Conservation (phyloP, 2,113 vertebrate species). For the Camelus bactrianus region DNA sequence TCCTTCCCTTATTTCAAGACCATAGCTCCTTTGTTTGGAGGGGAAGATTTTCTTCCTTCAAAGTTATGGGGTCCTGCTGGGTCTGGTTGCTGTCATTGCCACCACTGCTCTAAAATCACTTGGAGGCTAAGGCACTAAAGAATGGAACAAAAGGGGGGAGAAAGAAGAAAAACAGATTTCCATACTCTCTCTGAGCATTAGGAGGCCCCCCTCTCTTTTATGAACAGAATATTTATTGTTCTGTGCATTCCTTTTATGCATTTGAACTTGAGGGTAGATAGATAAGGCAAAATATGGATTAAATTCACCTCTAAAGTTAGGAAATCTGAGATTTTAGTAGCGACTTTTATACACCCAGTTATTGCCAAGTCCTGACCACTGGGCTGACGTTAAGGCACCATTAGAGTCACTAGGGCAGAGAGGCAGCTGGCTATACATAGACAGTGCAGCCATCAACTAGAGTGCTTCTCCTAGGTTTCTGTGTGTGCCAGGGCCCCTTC, state of each 20-base stretch:
- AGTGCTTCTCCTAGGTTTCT: not conserved
- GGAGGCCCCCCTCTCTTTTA: not conserved
- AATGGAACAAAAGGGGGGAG: not conserved
- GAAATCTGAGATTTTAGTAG: slow-evolving; percentile 33
- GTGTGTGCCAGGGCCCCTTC: not conserved
- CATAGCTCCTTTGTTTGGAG: not conserved
- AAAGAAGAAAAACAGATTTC: not conserved
- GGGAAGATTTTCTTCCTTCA: not conserved
- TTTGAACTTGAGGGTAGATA: not conserved
- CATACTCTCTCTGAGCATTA: not conserved
- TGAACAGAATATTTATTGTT: slow-evolving; percentile 45
- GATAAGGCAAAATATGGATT: not conserved
- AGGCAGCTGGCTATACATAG: not conserved
- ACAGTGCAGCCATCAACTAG: not conserved
- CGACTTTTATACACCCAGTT: not conserved
- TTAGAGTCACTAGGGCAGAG: not conserved
- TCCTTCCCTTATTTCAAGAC: not conserved
- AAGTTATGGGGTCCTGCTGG: too few species aligned
- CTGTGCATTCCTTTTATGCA: not conserved
- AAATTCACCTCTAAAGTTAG: not conserved
- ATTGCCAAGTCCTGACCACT: not conserved
- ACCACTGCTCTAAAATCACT: not conserved
- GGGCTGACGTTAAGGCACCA: not conserved
- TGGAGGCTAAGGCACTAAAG: not conserved
- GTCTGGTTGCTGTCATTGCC: not conserved